phyloP scores from a whole-genome alignment of 2,888 invertebrate species.

The Linnaemya vulpina region DNA sequence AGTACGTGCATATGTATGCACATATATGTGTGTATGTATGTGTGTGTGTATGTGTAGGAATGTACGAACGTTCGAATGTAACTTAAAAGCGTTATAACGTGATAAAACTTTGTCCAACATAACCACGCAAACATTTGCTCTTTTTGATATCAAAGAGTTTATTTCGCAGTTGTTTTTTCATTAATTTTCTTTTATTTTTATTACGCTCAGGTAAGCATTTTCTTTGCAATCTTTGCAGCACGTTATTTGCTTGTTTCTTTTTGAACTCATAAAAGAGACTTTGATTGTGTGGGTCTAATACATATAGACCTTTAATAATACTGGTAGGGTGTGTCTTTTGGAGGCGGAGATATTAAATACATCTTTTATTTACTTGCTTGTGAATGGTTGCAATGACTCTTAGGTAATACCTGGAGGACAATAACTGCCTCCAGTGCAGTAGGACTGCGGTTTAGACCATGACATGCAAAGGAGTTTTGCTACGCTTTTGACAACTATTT shows the following conservation, averaged over 20 bases:
- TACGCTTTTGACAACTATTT: too few species aligned
- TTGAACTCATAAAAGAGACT: constrained; percentile 16
- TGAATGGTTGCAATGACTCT: too few species aligned
- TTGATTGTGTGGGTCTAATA: constrained; percentile 16
- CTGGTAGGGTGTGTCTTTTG: neutral
- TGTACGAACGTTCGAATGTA: constrained; percentile 22
- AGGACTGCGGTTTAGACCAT: too few species aligned
- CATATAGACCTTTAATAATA: neutral
- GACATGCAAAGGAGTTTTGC: too few species aligned
- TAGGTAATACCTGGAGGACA: too few species aligned
- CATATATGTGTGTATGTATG: too few species aligned
- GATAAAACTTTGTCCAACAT: constrained; percentile 41
- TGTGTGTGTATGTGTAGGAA: too few species aligned
- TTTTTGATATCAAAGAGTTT: constrained; percentile 21
- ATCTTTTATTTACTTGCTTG: too few species aligned
- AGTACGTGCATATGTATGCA: constrained; percentile 18
- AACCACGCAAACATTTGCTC: constrained; percentile 48
- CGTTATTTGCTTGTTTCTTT: constrained; percentile 58
- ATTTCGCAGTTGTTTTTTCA: neutral
- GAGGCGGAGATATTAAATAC: too few species aligned
- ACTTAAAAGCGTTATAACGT: constrained; percentile 61
- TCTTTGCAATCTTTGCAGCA: constrained; percentile 60
- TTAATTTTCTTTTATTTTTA: constrained; percentile 45
- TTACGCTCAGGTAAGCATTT: constrained; percentile 66
- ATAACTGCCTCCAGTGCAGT: too few species aligned